Conservation (phyloP, 2,113 vertebrate species). For the Camelus bactrianus region DNA sequence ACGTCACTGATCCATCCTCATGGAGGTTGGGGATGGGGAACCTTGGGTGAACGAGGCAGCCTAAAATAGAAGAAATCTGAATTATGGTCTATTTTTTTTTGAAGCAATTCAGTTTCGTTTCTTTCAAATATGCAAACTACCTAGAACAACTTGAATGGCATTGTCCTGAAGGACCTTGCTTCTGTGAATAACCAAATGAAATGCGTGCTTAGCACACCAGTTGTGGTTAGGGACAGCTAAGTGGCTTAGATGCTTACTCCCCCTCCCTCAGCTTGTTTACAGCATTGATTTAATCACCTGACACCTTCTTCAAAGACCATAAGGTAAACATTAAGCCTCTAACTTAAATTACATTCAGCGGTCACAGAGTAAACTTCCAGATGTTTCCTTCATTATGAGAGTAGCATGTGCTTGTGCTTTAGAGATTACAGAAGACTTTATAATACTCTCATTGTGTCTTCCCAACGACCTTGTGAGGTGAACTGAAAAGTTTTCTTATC, state of each 20-base stretch:
- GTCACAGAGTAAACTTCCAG: background rate
- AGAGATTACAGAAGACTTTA: background rate
- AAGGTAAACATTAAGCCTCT: slow-evolving; percentile 45
- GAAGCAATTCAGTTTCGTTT: slow-evolving; percentile 29
- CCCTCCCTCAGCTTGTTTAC: slow-evolving; percentile 30
- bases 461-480: background rate
- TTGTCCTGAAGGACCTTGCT: slow-evolving; percentile 53
- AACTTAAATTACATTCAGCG: slow-evolving; percentile 14
- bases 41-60: background rate
- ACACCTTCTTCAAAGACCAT: slow-evolving; percentile 50
- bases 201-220: slow-evolving; percentile 39
- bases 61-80: background rate
- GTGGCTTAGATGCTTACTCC: slow-evolving; percentile 7
- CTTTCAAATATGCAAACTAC: slow-evolving; percentile 38
- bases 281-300: slow-evolving; percentile 60
- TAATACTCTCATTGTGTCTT: slow-evolving; percentile 38
- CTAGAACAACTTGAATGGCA: background rate
- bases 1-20: background rate
- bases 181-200: slow-evolving; percentile 41
- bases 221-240: slow-evolving; percentile 61
- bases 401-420: background rate
- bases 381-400: background rate
- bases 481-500: slow-evolving; percentile 31
- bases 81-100: background rate
- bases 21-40: background rate